Evolutionary conservation across 2,113 vertebrate species (phyloP), one percentile per base, ranked within the genome.

Genomic region (Aptenodytes forsteri): DNA sequence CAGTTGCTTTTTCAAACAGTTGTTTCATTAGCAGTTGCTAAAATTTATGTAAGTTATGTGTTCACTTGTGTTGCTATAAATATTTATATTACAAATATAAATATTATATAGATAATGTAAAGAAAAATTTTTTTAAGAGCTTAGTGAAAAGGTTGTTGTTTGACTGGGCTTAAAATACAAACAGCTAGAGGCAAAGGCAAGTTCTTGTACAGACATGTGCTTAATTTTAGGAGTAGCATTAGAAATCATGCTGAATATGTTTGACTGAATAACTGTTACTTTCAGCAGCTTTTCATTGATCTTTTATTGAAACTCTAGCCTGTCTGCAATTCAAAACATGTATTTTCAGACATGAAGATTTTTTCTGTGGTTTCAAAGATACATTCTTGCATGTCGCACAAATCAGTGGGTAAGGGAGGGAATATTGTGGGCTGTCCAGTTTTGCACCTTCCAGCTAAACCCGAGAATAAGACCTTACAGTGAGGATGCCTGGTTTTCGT

Each of bases 121-220:
- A 90, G 69, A 83, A 90, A 81, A 93, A 58, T 70, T 70, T 88
- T 86, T 93, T 77, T 80, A 83, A 86, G 64, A 83, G 15, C 44
- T 83, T 47, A 64, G 25, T 83, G 55, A 38, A 64, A 81, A 83
- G 20, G 5, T 72, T 18, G 55, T 71, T 93, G 46, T 65, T 87
- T 70, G 26, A 46, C 64, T 61, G 34, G 65, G 5, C 69, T 93
- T 91, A 52, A 90, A 92, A 80, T 67, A 76, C 69, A 89, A 89
- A 93, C 65, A 96, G 36, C 90, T 91, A 67, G 54, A 92, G 81
- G 94, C 88, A 82, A 88, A 89, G 56, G 32, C 77, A 84, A 55
- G 69, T 92, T 91, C 72, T 82, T 96, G 89, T 64, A 55, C 22
- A 76, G 89, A 54, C 95, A 59, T 76, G 94, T 80, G 32, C 58